Percentiles rank a stretch among this genome's conserved stretches.
These are phyloP conservation scores for Macropis europaea DNA, from an alignment of 2,888 invertebrate genomes.

Conservation along the genomic window DNA sequence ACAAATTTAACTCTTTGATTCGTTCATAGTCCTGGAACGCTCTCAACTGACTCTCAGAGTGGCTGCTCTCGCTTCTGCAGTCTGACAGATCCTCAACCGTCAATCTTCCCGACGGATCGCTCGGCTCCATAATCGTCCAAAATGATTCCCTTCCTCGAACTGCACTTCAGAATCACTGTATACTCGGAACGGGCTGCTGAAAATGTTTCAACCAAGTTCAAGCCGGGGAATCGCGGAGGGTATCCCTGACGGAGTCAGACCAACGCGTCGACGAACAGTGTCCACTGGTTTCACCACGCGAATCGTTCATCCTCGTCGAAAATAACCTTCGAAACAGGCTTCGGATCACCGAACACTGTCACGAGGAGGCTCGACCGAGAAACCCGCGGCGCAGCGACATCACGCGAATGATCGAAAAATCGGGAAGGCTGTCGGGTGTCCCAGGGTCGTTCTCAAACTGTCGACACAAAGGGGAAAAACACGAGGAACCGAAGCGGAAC, in stretches of 20 bases:
- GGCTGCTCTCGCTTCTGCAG: constrained; percentile 66
- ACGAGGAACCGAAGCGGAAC: constrained; percentile 25
- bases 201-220: background rate
- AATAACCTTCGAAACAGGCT: too few relatives aligned
- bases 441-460: background rate
- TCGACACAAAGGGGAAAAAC: constrained; percentile 26
- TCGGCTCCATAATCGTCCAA: constrained; percentile 64
- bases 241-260: too few relatives aligned
- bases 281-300: background rate
- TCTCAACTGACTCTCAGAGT: constrained; percentile 69
- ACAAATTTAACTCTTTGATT: constrained; percentile 66
- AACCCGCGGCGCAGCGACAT: constrained; percentile 10
- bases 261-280: too few relatives aligned
- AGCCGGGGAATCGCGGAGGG: too few relatives aligned
- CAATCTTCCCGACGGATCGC: constrained; percentile 62
- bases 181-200: background rate
- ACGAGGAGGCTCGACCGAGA: background rate
- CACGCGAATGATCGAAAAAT: constrained; percentile 1
- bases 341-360: constrained; percentile 8
- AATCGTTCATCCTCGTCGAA: background rate
- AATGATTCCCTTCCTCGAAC: background rate
- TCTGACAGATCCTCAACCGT: constrained; percentile 67
- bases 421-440: background rate
- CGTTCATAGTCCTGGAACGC: constrained; percentile 71
- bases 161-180: background rate